Evolutionary conservation across 2,113 vertebrate genomes (phyloP).

Genomic region (Caranx melampygus): DNA sequence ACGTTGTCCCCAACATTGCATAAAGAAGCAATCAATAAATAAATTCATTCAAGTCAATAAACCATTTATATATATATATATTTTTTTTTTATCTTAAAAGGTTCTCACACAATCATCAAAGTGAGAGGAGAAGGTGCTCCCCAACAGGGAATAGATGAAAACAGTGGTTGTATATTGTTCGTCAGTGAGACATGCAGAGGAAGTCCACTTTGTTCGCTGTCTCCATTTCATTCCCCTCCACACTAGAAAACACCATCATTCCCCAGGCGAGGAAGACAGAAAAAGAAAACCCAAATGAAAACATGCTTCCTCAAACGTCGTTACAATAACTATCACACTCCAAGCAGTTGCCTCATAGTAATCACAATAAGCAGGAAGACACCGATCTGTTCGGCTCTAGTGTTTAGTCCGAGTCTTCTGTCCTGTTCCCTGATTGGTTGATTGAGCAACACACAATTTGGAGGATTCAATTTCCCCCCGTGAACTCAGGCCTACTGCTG

Average conservation of each 20-base stretch:
- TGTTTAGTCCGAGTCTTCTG: constrained; percentile 61
- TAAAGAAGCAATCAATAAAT: constrained; percentile 84
- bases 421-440: constrained; percentile 80
- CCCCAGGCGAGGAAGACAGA: constrained; percentile 23
- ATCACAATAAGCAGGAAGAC: constrained; percentile 79
- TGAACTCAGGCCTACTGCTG: constrained; percentile 32
- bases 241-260: constrained; percentile 42
- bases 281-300: constrained; percentile 23
- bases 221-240: constrained; percentile 7
- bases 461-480: constrained; percentile 30
- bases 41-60: constrained; percentile 84
- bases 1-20: constrained; percentile 85
- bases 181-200: constrained; percentile 71
- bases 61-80: constrained; percentile 26
- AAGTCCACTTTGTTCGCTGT: constrained; percentile 32
- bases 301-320: constrained; percentile 59
- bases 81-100: constrained; percentile 53
- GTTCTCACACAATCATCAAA: constrained; percentile 79
- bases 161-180: constrained; percentile 43
- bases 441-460: constrained; percentile 48
- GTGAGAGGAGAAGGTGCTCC: constrained; percentile 68
- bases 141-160: constrained; percentile 49
- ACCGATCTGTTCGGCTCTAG: constrained; percentile 54
- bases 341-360: constrained; percentile 71
- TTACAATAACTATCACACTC: constrained; percentile 47